A percentile compares a stretch with the other conserved stretches of the same genome.
These are phyloP conservation scores for Ovibos moschatus DNA, from an alignment of 2,113 vertebrate species.

Conservation along the genomic window DNA sequence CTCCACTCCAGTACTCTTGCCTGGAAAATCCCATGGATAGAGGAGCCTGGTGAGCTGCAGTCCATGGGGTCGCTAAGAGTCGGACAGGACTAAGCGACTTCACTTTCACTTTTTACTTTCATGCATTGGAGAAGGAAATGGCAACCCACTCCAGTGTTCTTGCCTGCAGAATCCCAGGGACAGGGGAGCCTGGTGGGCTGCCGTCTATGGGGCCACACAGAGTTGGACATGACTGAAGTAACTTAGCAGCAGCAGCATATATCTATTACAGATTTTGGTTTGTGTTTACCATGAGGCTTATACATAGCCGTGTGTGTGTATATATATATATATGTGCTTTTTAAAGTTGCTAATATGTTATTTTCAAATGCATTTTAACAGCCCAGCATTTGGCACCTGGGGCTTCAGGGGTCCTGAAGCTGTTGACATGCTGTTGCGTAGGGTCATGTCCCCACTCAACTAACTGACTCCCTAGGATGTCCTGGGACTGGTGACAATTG, in stretches of 20 bases:
- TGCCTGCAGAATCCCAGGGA: too few species aligned
- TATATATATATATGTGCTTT: background rate
- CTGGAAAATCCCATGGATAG: too few species aligned
- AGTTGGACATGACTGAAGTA: too few species aligned
- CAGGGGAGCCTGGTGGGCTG: too few species aligned
- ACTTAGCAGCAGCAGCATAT: background rate
- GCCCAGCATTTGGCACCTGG: background rate
- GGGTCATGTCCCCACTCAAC: background rate
- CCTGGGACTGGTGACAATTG: background rate
- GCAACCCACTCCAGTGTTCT: too few species aligned
- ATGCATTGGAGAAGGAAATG: too few species aligned
- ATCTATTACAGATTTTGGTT: background rate
- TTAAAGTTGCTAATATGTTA: background rate
- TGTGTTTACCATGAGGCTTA: background rate
- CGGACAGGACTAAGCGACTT: accelerated
- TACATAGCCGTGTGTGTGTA: accelerated
- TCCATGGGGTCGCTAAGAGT: too few species aligned
- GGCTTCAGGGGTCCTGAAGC: background rate
- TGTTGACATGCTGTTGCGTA: background rate
- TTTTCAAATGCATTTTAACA: background rate
- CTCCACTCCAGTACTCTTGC: too few species aligned
- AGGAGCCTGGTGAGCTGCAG: too few species aligned
- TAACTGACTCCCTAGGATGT: background rate
- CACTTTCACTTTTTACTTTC: too few species aligned
- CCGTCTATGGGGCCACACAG: too few species aligned